phyloP scores from a whole-genome alignment of 1,140 invertebrate species.

The Tetranychus cinnabarinus region DNA sequence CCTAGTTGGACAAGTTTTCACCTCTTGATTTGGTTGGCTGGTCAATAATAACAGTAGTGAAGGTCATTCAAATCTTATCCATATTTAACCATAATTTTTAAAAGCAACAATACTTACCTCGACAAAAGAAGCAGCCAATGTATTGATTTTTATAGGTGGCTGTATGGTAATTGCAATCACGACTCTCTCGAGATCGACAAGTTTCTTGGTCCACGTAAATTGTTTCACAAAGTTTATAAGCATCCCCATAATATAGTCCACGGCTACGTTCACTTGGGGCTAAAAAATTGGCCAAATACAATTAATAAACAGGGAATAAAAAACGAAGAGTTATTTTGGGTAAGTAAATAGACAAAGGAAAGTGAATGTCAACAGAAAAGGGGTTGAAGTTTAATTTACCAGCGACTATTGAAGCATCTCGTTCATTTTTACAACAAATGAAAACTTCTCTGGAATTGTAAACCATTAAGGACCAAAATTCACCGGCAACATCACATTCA shows the following conservation, averaged over 20 bases:
- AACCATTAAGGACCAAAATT: not conserved
- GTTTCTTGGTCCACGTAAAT: not conserved
- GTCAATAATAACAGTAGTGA: too few relatives aligned
- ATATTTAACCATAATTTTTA: too few relatives aligned
- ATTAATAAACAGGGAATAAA: too few relatives aligned
- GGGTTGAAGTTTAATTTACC: not conserved
- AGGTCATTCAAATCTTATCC: too few relatives aligned
- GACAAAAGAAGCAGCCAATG: not conserved
- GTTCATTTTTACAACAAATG: not conserved
- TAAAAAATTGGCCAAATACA: not conserved
- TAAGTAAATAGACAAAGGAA: not conserved
- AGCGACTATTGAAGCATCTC: not conserved
- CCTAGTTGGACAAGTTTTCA: too few relatives aligned
- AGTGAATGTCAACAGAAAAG: not conserved
- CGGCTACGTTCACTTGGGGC: not conserved
- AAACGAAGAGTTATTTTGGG: too few relatives aligned
- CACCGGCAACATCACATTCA: not conserved
- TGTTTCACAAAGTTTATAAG: not conserved
- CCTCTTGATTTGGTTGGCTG: too few relatives aligned
- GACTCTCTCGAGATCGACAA: not conserved
- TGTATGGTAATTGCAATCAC: slow-evolving; percentile 1
- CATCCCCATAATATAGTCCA: not conserved
- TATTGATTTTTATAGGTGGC: not conserved
- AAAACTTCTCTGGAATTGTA: not conserved
- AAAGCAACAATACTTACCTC: not conserved